Evolutionary conservation across 2,888 invertebrate genomes (phyloP).

Genomic region (Drosophila atroscutellata): DNA sequence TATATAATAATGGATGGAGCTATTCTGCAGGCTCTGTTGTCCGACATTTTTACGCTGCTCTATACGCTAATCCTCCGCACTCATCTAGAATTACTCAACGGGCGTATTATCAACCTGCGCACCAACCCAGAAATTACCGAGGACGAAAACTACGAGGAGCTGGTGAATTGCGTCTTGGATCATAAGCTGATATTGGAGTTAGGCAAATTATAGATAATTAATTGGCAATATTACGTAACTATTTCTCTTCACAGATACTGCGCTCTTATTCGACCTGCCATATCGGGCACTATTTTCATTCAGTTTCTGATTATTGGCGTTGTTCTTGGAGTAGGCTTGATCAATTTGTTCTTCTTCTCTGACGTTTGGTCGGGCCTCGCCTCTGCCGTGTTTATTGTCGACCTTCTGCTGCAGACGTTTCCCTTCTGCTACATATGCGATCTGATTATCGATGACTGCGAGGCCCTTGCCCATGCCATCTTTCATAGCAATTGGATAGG

Average conservation of each 20-base stretch:
- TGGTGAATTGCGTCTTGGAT: slow-evolving; percentile 69
- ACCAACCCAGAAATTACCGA: slow-evolving; percentile 42
- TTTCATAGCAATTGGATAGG: slow-evolving; percentile 36
- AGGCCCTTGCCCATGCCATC: not conserved
- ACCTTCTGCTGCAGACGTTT: slow-evolving; percentile 67
- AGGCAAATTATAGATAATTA: not conserved
- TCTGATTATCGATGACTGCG: slow-evolving; percentile 71
- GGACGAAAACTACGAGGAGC: slow-evolving; percentile 64
- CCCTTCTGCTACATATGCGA: slow-evolving; percentile 76
- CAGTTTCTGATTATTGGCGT: slow-evolving; percentile 72
- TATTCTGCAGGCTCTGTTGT: slow-evolving; percentile 67
- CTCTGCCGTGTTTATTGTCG: slow-evolving; percentile 53
- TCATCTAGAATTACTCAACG: slow-evolving; percentile 63
- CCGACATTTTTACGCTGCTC: slow-evolving; percentile 65
- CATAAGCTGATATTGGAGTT: slow-evolving; percentile 75
- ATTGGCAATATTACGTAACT: not conserved
- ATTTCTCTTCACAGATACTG: slow-evolving; percentile 43
- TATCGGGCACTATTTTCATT: slow-evolving; percentile 73
- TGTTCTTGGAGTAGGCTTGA: slow-evolving; percentile 65
- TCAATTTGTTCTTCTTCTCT: slow-evolving; percentile 69
- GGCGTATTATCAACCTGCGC: slow-evolving; percentile 59
- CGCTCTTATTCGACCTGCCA: slow-evolving; percentile 62
- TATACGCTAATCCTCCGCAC: slow-evolving; percentile 65
- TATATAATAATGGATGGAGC: slow-evolving; percentile 62
- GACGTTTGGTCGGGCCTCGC: slow-evolving; percentile 64